These are phyloP conservation scores for Calycopis cecrops DNA, from an alignment of 1,140 invertebrate genomes.

Conservation along the genomic window DNA sequence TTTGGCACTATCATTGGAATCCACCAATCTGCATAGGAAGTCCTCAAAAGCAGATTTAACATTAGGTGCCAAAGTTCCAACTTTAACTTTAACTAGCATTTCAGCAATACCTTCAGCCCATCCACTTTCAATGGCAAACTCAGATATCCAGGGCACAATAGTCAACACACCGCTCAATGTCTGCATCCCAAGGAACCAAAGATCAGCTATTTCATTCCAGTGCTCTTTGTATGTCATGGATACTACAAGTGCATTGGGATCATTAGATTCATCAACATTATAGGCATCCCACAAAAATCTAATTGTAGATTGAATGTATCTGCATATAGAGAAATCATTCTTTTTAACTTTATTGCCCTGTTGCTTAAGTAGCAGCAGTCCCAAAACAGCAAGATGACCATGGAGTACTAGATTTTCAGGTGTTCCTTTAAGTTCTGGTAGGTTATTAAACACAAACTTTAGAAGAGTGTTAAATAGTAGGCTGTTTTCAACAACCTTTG, in stretches of 20 bases:
- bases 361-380: constrained; percentile 88
- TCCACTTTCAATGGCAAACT: constrained; percentile 93
- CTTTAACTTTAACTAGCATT: constrained; percentile 86
- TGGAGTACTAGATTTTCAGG: constrained; percentile 89
- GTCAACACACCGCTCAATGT: constrained; percentile 88
- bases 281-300: constrained; percentile 95
- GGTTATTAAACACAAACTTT: constrained; percentile 90
- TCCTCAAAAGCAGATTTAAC: constrained; percentile 93
- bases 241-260: constrained; percentile 86
- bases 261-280: constrained; percentile 89
- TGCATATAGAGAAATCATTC: constrained; percentile 90
- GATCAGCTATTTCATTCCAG: constrained; percentile 92
- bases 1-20: constrained; percentile 84
- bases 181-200: constrained; percentile 96
- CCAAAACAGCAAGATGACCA: constrained; percentile 89
- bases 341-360: constrained; percentile 87
- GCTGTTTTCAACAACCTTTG: constrained; percentile 86
- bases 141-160: constrained; percentile 90
- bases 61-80: constrained; percentile 86
- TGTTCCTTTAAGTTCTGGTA: constrained; percentile 90
- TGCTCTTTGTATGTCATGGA: constrained; percentile 89
- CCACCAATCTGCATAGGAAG: constrained; percentile 88
- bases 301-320: constrained; percentile 91
- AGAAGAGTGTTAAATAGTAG: constrained; percentile 85
- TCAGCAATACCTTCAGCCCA: constrained; percentile 92